Percentiles rank a stretch among this genome's conserved stretches.
These are phyloP conservation scores for Crotophaga sulcirostris DNA, from an alignment of 2,113 vertebrate genomes.

Conservation along the genomic window DNA sequence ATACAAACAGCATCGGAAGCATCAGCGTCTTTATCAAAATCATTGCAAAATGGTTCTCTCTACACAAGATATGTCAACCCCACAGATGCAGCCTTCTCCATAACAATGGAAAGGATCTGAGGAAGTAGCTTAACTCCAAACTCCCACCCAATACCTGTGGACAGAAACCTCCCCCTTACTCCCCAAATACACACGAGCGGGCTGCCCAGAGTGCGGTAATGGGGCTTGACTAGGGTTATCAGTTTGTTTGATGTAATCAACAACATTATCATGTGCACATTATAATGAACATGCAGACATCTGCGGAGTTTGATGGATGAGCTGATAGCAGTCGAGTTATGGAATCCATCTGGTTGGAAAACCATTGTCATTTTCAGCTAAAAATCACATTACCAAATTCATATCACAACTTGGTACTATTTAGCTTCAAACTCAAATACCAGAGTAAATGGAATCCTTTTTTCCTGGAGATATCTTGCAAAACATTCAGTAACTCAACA, in stretches of 20 bases:
- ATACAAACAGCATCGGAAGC: background rate
- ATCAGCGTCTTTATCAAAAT: fast-evolving
- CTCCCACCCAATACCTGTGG: background rate
- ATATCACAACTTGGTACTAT: background rate
- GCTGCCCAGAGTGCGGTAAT: background rate
- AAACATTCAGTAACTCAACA: background rate
- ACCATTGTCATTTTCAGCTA: conserved; percentile 40
- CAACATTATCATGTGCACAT: background rate
- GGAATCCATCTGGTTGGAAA: conserved; percentile 54
- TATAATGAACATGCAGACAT: background rate
- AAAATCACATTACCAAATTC: conserved; percentile 20
- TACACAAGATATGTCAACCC: fast-evolving
- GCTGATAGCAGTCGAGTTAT: conserved; percentile 23
- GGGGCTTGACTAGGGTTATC: background rate
- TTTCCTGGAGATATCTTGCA: background rate
- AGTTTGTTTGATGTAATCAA: background rate
- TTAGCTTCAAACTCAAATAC: background rate
- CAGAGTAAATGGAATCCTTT: background rate
- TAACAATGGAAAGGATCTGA: background rate
- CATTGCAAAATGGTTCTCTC: background rate
- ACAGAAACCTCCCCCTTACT: background rate
- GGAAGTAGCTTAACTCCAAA: background rate
- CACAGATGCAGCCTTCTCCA: background rate
- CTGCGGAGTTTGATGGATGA: conserved; percentile 9
- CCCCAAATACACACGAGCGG: background rate